These are phyloP conservation scores for Xenopus borealis DNA, from an alignment of 2,113 vertebrate genomes.

Conservation along the genomic window DNA sequence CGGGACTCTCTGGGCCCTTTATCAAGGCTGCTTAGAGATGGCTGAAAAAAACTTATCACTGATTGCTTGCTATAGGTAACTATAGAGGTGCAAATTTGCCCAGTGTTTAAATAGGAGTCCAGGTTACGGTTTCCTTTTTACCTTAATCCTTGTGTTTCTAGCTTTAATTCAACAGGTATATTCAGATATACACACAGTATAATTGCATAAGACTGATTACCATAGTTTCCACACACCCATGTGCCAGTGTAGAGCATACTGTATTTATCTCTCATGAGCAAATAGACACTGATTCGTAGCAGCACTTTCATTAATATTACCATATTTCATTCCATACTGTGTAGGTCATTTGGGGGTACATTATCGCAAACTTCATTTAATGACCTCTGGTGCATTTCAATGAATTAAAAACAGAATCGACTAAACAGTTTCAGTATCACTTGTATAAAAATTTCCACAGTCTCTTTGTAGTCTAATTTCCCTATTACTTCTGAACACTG, in stretches of 20 bases:
- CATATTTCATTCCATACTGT: background rate
- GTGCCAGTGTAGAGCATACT: background rate
- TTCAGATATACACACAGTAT: too few relatives aligned
- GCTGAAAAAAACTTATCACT: too few relatives aligned
- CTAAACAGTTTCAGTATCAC: slow-evolving; percentile 28
- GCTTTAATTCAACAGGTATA: too few relatives aligned
- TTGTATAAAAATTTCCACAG: slow-evolving; percentile 14
- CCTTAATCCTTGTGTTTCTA: too few relatives aligned
- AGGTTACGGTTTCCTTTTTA: too few relatives aligned
- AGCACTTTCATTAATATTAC: background rate
- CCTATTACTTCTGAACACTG: slow-evolving; percentile 26
- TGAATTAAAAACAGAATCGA: slow-evolving; percentile 5
- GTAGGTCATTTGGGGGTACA: background rate
- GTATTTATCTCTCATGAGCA: background rate
- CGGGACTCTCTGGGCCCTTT: too few relatives aligned
- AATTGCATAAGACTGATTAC: too few relatives aligned
- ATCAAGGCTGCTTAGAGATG: too few relatives aligned
- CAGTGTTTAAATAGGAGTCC: too few relatives aligned
- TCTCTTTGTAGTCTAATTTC: slow-evolving; percentile 30
- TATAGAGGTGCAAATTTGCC: too few relatives aligned
- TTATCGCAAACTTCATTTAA: background rate
- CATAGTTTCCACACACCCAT: background rate
- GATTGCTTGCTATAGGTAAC: too few relatives aligned
- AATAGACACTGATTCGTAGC: background rate
- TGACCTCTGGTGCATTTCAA: background rate